Conservation (phyloP, 1,140 invertebrate genomes). For the Stenopsyche tienmushanensis region DNA sequence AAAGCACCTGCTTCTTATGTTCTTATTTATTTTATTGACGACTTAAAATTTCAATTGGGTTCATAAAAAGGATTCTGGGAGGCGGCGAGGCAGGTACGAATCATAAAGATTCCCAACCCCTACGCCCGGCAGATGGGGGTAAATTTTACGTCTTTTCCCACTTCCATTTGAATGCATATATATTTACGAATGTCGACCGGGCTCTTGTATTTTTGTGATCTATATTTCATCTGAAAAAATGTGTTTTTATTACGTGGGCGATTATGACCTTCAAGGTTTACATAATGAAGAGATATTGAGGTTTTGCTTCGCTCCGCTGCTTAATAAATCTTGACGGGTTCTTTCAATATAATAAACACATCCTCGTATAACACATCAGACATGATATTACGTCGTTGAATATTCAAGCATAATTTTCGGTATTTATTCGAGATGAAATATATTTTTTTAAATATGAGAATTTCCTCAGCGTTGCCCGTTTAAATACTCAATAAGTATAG, state of each 20-base stretch:
- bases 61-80: constrained; percentile 36
- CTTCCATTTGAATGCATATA: neutral
- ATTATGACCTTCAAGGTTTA: neutral
- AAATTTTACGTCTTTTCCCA: constrained; percentile 3
- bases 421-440: too few relatives aligned
- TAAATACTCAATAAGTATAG: too few relatives aligned
- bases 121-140: neutral
- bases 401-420: too few relatives aligned
- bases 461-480: too few relatives aligned
- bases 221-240: neutral
- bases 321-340: too few relatives aligned
- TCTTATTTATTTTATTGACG: constrained; percentile 42
- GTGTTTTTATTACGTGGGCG: neutral
- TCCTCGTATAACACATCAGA: too few relatives aligned
- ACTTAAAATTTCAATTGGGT: constrained; percentile 42
- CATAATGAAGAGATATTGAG: too few relatives aligned
- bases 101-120: constrained; percentile 31
- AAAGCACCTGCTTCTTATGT: constrained; percentile 36
- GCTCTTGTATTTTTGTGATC: neutral
- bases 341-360: too few relatives aligned
- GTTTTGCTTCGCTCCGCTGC: too few relatives aligned
- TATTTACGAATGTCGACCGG: neutral
- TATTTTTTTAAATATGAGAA: too few relatives aligned
- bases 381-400: too few relatives aligned
- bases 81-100: constrained; percentile 26